These are phyloP conservation scores for Potorous gilbertii DNA, from an alignment of 2,797 vertebrate species.

Conservation along the genomic window DNA sequence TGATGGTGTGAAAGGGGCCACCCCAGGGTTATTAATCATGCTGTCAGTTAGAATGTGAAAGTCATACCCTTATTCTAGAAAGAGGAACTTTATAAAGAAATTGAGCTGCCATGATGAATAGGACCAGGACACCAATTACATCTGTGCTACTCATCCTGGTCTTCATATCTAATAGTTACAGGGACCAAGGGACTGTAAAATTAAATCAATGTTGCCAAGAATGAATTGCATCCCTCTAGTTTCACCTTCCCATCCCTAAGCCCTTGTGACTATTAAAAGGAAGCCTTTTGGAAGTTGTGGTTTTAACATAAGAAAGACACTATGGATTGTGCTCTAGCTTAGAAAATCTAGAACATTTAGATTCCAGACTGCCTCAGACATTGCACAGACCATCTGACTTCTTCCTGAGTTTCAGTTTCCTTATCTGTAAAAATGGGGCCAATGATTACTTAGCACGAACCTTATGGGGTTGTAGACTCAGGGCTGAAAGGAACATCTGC, in stretches of 20 bases:
- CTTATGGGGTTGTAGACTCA: not conserved
- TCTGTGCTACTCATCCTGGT: constrained; percentile 86
- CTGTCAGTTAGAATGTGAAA: constrained; percentile 81
- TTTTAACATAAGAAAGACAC: not conserved
- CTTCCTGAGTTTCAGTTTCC: not conserved
- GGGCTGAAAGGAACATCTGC: not conserved
- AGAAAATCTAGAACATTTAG: not conserved
- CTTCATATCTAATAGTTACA: constrained; percentile 70
- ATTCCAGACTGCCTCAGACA: not conserved
- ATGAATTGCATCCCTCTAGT: constrained; percentile 48
- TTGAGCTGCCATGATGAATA: constrained; percentile 83
- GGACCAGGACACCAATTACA: constrained; percentile 84
- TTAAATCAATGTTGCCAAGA: constrained; percentile 71
- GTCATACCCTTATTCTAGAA: constrained; percentile 84
- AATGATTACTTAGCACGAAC: not conserved
- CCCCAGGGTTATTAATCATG: constrained; percentile 89
- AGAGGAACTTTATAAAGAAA: constrained; percentile 82
- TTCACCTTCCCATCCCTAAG: constrained; percentile 17
- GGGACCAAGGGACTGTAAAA: constrained; percentile 38
- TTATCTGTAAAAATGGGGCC: not conserved
- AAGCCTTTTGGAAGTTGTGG: not conserved
- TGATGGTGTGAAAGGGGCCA: constrained; percentile 85
- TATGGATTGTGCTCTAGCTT: not conserved
- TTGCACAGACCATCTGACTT: not conserved
- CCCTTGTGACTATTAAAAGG: not conserved